A percentile compares a stretch with the other conserved stretches of the same genome.
Conservation (phyloP, 2,888 invertebrate species). For the Hemaris fuciformis region DNA sequence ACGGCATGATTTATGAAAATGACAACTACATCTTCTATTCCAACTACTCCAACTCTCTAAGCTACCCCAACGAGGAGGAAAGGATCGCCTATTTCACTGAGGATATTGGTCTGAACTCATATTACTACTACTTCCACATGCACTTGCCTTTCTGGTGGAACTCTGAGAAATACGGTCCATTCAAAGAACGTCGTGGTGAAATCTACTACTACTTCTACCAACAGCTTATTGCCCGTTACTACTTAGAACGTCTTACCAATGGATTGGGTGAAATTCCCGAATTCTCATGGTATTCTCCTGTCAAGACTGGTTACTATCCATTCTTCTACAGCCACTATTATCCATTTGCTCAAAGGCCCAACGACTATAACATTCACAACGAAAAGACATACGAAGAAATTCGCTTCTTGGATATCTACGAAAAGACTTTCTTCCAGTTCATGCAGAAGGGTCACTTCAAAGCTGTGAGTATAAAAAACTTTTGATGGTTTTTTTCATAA, state of each 20-base stretch:
- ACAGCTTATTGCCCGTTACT: constrained; percentile 85
- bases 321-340: constrained; percentile 39
- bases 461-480: constrained; percentile 63
- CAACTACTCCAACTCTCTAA: constrained; percentile 80
- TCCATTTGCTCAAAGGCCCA: constrained; percentile 81
- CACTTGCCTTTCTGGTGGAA: constrained; percentile 84
- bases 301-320: constrained; percentile 58
- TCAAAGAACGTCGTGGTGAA: constrained; percentile 84
- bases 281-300: constrained; percentile 84
- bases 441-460: constrained; percentile 80
- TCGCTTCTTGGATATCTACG: constrained; percentile 82
- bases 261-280: constrained; percentile 82
- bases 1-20: constrained; percentile 63
- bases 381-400: constrained; percentile 71
- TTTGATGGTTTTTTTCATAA: background rate
- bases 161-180: constrained; percentile 67
- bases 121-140: constrained; percentile 84
- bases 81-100: constrained; percentile 86
- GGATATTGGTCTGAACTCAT: constrained; percentile 85
- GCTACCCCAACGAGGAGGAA: constrained; percentile 80
- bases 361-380: constrained; percentile 81
- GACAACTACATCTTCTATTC: constrained; percentile 74
- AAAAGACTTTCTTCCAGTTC: constrained; percentile 76
- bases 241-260: constrained; percentile 85
- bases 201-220: constrained; percentile 84